These are phyloP conservation scores for Eunapius fragilis DNA, from an alignment of 37 sponge, comb jelly and placozoan species.

Conservation along the genomic window DNA sequence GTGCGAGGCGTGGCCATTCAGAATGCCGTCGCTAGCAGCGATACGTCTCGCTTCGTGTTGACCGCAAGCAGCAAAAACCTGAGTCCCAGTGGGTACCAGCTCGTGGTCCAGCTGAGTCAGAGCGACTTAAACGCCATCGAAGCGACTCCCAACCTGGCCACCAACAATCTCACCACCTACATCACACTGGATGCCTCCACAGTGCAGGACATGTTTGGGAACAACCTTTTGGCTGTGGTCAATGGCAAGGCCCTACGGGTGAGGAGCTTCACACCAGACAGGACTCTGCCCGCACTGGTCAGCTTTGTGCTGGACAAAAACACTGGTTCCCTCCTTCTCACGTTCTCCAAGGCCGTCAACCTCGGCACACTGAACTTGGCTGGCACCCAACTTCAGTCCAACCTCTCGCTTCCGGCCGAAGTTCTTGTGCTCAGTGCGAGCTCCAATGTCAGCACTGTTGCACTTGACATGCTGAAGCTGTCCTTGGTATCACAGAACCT, in stretches of 20 bases:
- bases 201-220: conserved; percentile 78
- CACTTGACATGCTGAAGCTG: conserved; percentile 34
- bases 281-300: conserved; percentile 57
- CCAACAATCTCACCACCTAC: conserved; percentile 51
- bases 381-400: conserved; percentile 25
- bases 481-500: conserved; percentile 54
- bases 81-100: conserved; percentile 64
- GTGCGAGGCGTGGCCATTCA: conserved; percentile 65
- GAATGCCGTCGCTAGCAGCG: conserved; percentile 17
- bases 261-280: conserved; percentile 35
- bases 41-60: conserved; percentile 15
- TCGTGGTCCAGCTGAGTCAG: conserved; percentile 42
- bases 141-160: conserved; percentile 44
- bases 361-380: conserved; percentile 36
- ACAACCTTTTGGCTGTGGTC: conserved; percentile 70
- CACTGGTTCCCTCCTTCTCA: conserved; percentile 43
- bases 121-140: conserved; percentile 78
- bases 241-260: conserved; percentile 74
- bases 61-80: conserved; percentile 34
- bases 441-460: background rate
- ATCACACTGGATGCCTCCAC: conserved; percentile 64
- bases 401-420: background rate
- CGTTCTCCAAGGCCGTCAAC: conserved; percentile 76
- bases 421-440: conserved; percentile 18
- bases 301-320: conserved; percentile 73